Base-by-base conservation (phyloP, 2,113 vertebrate species). In the Dasyprocta punctata region DNA sequence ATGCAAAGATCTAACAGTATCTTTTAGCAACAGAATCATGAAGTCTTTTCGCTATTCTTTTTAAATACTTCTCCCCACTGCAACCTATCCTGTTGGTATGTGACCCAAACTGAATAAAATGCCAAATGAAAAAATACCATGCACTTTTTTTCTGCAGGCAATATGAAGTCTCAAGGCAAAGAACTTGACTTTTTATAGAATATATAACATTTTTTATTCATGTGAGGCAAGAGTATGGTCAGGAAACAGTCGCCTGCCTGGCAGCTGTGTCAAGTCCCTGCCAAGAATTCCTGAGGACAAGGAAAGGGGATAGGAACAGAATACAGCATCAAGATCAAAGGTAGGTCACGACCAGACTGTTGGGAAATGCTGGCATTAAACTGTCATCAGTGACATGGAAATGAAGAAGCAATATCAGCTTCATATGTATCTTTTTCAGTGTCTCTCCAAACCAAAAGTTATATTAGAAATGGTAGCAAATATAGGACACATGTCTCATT, bases 51-150 rank as follows among this genome's bases (percentile, higher is more conserved):
- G 71, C 77, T 69, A 54, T 49, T 77, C n/a, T 61, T 87, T 85
- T 89, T 49, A 89, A 94, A 80, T 61, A 22, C 20, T 26, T 83
- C 11, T 91, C 78, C 49, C 60, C 28, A 78, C 75, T 17, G 44
- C 26, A 78, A 49, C 44, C 26, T 28, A 30, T 63, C 52, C 36
- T 33, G 4, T 75, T 52, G 3, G 26, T 81, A 91, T 94, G 20
- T 89, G 49, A 75, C 65, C 26, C 83, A 94, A 49, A 78, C 44
- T 33, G 77, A 97, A 86, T 93, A 75, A 93, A 97, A 95, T 87
- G 61, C 13, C 71, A 88, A 58, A 28, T 69, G 28, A 58, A 52
- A 71, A 94, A 92, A 77, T 16, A 89, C 13, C 69, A 67, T 17
- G 12, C 69, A 24, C 56, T 44, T 77, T 83, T 90, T 91, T 96